Evolutionary conservation across 2,797 vertebrate species (phyloP), one percentile per base, ranked within the genome.

Genomic region (Cygnus olor): DNA sequence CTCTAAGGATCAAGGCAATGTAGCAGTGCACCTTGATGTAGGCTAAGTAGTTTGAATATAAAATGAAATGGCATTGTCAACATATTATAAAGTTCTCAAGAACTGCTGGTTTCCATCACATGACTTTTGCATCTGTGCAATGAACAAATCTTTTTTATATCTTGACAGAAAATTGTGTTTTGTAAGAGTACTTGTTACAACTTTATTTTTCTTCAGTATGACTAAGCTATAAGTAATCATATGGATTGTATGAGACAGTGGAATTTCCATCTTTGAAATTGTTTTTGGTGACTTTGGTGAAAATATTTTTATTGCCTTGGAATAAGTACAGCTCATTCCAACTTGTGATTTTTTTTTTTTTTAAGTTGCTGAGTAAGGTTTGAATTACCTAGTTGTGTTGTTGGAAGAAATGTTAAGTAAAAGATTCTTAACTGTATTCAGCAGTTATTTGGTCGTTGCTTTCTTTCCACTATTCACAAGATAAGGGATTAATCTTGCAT

Each of bases 231-330:
- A 34, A 88, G 65, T 82, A 89, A 45, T 76, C 93, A 15, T 42
- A 38, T 81, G 24, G 36, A 14, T 79, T 91, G 38, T 80, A 28
- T 72, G 58, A 65, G n/a, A 90, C 64, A 51, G 34, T 94, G 82
- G 38, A 70, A 63, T 79, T 72, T 88, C 85, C 15, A 42, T 80
- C 30, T 86, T 80, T 76, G 70, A 83, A 54, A 63, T 19, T 82
- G 25, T 19, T 80, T 91, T 84, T 63, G 44, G 80, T 96, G 86
- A 77, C 24, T 74, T 77, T 79, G 56, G 61, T 92, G 80, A 53
- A 92, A 80, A 64, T 54, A 78, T 32, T 89, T 91, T 53, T 73
- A 32, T 78, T 91, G 89, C 76, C 66, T 89, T 89, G 89, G 17
- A 60, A 54, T 25, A 66, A 73, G 57, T 77, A 74, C 60, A 74